Evolutionary conservation across 2,797 vertebrate genomes (phyloP).

Genomic region (Epinephelus awoara): DNA sequence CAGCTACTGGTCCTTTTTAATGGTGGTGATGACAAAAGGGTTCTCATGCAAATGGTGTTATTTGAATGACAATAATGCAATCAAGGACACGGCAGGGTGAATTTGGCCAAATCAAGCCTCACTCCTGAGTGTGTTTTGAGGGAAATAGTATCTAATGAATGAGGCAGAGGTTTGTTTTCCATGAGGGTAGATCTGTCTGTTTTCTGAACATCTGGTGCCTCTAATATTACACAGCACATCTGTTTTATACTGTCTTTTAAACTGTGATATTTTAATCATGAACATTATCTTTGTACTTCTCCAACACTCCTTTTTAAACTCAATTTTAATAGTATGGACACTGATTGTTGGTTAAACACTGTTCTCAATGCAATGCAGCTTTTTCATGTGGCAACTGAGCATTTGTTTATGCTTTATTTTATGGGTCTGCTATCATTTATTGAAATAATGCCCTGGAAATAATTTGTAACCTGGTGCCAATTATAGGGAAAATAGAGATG

Average conservation of each 20-base stretch:
- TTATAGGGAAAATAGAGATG: background rate
- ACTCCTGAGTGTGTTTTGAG: constrained; percentile 34
- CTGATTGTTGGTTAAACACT: constrained; percentile 23
- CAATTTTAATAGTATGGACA: constrained; percentile 7
- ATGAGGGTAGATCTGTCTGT: constrained; percentile 8
- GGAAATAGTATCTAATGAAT: constrained; percentile 59
- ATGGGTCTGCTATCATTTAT: background rate
- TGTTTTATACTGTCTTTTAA: constrained; percentile 54
- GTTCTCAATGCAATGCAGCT: constrained; percentile 14
- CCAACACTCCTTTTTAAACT: constrained; percentile 20
- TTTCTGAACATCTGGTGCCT: constrained; percentile 54
- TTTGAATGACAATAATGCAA: constrained; percentile 76
- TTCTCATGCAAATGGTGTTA: constrained; percentile 50
- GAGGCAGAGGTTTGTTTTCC: constrained; percentile 23
- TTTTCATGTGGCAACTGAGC: background rate
- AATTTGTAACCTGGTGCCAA: background rate
- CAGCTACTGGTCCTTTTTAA: background rate
- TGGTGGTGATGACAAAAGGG: background rate
- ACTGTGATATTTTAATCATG: constrained; percentile 29
- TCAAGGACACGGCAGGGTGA: constrained; percentile 49
- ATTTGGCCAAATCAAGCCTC: constrained; percentile 65
- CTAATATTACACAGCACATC: constrained; percentile 33
- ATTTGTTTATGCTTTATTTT: constrained; percentile 10
- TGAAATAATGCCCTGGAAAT: background rate
- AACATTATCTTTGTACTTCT: background rate